Conservation (phyloP, 2,113 vertebrate genomes). For the Thamnaconus septentrionalis region DNA sequence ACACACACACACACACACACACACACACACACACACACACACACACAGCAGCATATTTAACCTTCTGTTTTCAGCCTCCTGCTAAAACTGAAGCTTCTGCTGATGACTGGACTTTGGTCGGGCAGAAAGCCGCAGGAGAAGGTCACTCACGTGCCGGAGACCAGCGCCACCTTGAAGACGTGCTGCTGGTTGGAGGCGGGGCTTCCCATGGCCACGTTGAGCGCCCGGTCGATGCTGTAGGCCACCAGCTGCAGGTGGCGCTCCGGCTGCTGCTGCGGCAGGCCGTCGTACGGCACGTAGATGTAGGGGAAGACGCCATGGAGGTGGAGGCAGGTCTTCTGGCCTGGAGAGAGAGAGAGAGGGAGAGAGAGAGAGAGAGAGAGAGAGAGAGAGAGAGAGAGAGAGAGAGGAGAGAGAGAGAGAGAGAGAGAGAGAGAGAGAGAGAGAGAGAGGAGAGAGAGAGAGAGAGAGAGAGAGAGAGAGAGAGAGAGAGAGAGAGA, state of each 20-base stretch:
- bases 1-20: too few relatives aligned
- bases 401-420: background rate
- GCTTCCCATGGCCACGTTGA: conserved; percentile 94
- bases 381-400: background rate
- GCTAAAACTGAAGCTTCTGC: background rate
- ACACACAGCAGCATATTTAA: too few relatives aligned
- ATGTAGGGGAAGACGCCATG: conserved; percentile 96
- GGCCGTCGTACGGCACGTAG: conserved; percentile 91
- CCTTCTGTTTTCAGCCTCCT: too few relatives aligned
- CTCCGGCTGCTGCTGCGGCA: conserved; percentile 80
- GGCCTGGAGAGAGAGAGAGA: conserved; percentile 75
- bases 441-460: too few relatives aligned
- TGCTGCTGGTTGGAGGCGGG: conserved; percentile 89
- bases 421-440: too few relatives aligned
- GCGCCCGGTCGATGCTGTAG: conserved; percentile 95
- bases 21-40: too few relatives aligned
- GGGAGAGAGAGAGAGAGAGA: background rate
- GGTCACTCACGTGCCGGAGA: conserved; percentile 92
- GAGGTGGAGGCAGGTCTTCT: conserved; percentile 97
- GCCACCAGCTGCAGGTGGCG: conserved; percentile 91
- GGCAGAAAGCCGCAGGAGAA: background rate
- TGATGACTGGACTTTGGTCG: background rate
- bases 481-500: too few relatives aligned
- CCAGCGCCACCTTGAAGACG: conserved; percentile 93
- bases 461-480: too few relatives aligned